Base-by-base conservation (phyloP, 2,888 invertebrate species). In the Oscheius onirici region DNA sequence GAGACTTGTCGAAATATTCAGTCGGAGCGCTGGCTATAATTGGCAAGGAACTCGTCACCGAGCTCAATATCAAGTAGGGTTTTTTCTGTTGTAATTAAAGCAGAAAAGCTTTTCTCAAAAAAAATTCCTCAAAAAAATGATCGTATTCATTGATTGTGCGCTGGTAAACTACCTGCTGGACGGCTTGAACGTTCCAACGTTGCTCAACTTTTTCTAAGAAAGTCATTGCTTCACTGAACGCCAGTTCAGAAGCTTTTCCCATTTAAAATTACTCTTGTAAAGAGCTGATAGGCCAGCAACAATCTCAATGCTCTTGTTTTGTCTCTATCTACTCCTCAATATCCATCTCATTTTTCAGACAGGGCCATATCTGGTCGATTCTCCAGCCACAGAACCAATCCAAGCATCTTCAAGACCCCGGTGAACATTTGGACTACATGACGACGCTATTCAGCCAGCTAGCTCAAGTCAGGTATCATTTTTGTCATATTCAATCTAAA, bases 391-490 rank as follows among this genome's bases (percentile, higher is more conserved):
- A n/a, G n/a, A n/a, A n/a, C n/a, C n/a, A n/a, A n/a, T n/a, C n/a
- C n/a, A n/a, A n/a, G 17, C 13, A 15, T 46, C 24, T 13, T 70
- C 72, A 74, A 40, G 76, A 80, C 55, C 74, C 75, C 15, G 54
- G 69, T 11, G 58, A 49, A 5, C 24, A 73, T 13, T 51, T 74
- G 5, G 74, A 73, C 2, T 77, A 81, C 54, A 79, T 78, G 51
- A 44, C 44, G 15, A 46, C 51, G 44, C 65, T 76, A 24, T 65
- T 84, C 52, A 54, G 72, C 13, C 73, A 74, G 54, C 65, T 84
- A 24, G 63, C 61, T 28, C 74, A 81, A 26, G 79, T 84, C 17
- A 76, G 78, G 76, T 75, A 57, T n/a, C n/a, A n/a, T n/a, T n/a
- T n/a, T n/a, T n/a, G n/a, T n/a, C n/a, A n/a, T n/a, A n/a, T n/a